phyloP scores from a whole-genome alignment of 2,888 invertebrate genomes.

The Neocrepidodera transversa region DNA sequence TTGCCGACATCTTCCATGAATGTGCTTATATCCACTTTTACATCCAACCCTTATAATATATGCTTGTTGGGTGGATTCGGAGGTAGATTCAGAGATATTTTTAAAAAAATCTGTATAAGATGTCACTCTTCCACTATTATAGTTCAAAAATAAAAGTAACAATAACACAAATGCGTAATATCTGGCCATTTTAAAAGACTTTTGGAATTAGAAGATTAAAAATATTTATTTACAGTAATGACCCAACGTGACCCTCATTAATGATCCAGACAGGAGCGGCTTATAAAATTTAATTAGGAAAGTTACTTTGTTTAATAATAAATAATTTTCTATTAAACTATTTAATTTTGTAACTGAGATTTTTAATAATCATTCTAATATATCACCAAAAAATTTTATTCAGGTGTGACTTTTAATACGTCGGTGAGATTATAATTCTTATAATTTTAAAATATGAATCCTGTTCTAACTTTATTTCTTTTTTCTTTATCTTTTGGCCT shows the following conservation, averaged over 20 bases:
- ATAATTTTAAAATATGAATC: too few relatives aligned
- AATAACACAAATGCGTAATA: not conserved
- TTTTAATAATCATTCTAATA: too few relatives aligned
- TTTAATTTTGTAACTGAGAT: too few relatives aligned
- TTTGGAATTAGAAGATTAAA: not conserved
- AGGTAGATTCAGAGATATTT: not conserved
- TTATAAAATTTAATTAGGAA: not conserved
- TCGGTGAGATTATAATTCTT: too few relatives aligned
- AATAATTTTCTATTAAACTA: too few relatives aligned
- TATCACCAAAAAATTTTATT: too few relatives aligned
- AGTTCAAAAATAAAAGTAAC: constrained; percentile 20
- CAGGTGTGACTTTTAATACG: too few relatives aligned
- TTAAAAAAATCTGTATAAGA: constrained; percentile 21
- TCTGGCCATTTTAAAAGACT: not conserved
- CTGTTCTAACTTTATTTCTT: too few relatives aligned
- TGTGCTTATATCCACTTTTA: constrained; percentile 13
- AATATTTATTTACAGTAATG: not conserved
- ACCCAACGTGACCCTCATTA: not conserved
- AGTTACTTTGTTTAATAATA: too few relatives aligned
- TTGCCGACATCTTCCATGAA: constrained; percentile 20
- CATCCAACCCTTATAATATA: constrained; percentile 20
- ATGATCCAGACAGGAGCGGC: not conserved
- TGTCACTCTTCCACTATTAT: not conserved
- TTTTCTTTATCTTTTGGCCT: too few relatives aligned
- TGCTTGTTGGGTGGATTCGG: not conserved